phyloP scores from a whole-genome alignment of 1,140 invertebrate genomes.

The Rhyzopertha dominica region DNA sequence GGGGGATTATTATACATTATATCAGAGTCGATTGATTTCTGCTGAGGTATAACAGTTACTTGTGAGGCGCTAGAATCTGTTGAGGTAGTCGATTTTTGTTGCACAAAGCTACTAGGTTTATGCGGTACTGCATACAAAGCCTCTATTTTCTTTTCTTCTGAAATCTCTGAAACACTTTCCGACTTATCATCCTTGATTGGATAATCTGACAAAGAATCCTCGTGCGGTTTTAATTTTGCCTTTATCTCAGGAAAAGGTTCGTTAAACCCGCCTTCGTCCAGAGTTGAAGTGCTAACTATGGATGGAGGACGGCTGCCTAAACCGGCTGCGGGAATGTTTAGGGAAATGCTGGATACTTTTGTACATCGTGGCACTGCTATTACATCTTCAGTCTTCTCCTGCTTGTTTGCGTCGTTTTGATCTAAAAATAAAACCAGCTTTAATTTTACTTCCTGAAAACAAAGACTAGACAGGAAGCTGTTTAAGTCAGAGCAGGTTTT shows the following conservation, averaged over 20 bases:
- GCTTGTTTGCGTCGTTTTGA: constrained; percentile 47
- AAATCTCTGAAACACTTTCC: too few relatives aligned
- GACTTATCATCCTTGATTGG: constrained; percentile 31
- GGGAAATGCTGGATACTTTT: constrained; percentile 47
- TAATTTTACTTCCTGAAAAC: too few relatives aligned
- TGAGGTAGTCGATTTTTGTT: constrained; percentile 34
- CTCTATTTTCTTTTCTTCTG: constrained; percentile 34
- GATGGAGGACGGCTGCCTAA: constrained; percentile 53
- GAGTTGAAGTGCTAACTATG: constrained; percentile 52
- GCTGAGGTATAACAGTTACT: constrained; percentile 30
- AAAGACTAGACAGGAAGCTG: too few relatives aligned
- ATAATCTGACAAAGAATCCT: constrained; percentile 36
- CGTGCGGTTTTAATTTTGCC: constrained; percentile 52
- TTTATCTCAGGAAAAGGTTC: constrained; percentile 60
- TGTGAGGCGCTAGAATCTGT: constrained; percentile 36
- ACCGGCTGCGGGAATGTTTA: constrained; percentile 59
- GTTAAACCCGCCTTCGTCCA: constrained; percentile 61
- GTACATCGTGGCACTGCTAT: constrained; percentile 31
- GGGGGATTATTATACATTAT: constrained; percentile 36
- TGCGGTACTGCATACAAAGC: constrained; percentile 37
- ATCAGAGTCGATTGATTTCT: constrained; percentile 41
- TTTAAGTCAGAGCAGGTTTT: too few relatives aligned
- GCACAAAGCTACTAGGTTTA: constrained; percentile 21
- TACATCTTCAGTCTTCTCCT: constrained; percentile 37
- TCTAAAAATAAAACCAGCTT: constrained; percentile 34